Base-by-base conservation (phyloP, 2,113 vertebrate genomes). In the Oreotrochilus melanogaster region DNA sequence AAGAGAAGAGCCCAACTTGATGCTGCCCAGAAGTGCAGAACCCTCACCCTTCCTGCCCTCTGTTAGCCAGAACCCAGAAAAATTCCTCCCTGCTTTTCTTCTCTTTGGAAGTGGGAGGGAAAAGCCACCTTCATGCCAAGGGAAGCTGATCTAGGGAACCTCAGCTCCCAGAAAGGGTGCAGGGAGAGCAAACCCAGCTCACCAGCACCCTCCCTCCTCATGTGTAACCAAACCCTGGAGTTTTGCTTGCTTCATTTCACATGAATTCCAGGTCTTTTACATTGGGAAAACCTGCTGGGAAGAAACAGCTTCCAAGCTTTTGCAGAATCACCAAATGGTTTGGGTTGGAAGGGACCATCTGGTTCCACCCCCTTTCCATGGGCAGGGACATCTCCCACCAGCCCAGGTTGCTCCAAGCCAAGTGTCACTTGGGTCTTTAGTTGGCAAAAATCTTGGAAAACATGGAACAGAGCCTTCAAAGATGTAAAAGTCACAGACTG, bases 81-180 rank as follows among this genome's bases (percentile, higher is more conserved):
- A 69, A 43, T 2, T 4, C 13, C 48, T 54, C 27, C 6, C 12
- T 24, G 39, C 35, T 75, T 56, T 28, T 24, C 22, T 54, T 27
- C 31, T 39, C 10, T 22, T 19, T 19, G 12, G 53, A 10, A 7
- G 19, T 21, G 12, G 53, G 25, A 60, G 45, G 72, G 23, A 33
- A 72, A 33, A 79, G 33, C 19, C 47, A 47, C 3, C 51, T 2
- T 1, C 18, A 13, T 7, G 27, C 48, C 31, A 64, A 18, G 14
- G 10, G 9, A 6, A 57, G 25, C 19, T 0, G 0, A 28, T 5
- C 14, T 30, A 60, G 31, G 37, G 30, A 54, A 3, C 10, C 3
- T 13, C 24, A 50, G 31, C 24, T 80, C 30, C 43, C 9, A 10
- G 42, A n/a, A 47, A 0, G 2, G 4, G 48, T 47, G 19, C 21